Conservation (phyloP, 2,113 vertebrate genomes). For the Crotalus horridus region DNA sequence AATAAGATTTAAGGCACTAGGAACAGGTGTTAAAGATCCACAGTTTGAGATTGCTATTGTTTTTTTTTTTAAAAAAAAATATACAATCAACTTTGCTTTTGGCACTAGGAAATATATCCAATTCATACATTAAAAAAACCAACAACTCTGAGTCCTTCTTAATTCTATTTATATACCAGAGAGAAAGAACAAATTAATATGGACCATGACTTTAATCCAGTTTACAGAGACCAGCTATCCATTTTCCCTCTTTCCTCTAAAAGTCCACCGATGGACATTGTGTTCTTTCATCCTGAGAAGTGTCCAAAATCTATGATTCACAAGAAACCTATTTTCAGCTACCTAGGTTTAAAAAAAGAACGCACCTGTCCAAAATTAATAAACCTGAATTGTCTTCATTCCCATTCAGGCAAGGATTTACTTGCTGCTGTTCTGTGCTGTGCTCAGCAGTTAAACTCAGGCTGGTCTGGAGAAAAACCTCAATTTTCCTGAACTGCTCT, state of each 20-base stretch:
- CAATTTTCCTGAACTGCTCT: conserved; percentile 36
- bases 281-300: not conserved
- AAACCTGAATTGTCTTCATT: conserved; percentile 16
- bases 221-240: too few species aligned
- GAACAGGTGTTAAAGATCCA: not conserved
- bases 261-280: not conserved
- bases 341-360: not conserved
- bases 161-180: not conserved
- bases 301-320: not conserved
- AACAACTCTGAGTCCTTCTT: not conserved
- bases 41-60: not conserved
- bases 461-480: conserved; percentile 25
- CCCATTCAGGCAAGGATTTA: conserved; percentile 25
- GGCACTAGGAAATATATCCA: not conserved
- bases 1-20: not conserved
- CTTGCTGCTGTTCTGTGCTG: conserved; percentile 18
- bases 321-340: not conserved
- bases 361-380: conserved; percentile 11
- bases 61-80: not conserved
- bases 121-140: not conserved
- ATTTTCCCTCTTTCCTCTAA: not conserved
- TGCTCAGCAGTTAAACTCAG: conserved; percentile 40
- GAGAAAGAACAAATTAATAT: not conserved
- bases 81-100: not conserved
- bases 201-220: not conserved